phyloP scores from a whole-genome alignment of 1,140 invertebrate species.

The Drosophila sp. region DNA sequence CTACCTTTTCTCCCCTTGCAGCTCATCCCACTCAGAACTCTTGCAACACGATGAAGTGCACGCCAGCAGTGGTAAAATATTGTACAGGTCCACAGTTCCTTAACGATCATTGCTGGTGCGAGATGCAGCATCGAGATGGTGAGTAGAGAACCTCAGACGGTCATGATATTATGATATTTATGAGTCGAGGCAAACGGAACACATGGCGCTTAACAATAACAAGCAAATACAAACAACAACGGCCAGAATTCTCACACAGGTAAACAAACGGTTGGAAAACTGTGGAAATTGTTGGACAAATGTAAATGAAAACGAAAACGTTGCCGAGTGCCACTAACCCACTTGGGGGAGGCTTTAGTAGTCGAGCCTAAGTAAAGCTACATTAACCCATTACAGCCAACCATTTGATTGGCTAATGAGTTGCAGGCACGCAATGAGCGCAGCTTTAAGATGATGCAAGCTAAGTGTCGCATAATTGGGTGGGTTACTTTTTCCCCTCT shows the following conservation, averaged over 20 bases:
- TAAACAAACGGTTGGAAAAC: conserved; percentile 47
- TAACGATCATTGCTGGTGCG: conserved; percentile 89
- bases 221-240: conserved; percentile 19
- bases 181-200: conserved; percentile 39
- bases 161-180: conserved; percentile 54
- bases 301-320: conserved; percentile 30
- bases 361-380: conserved; percentile 47
- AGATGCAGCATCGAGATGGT: conserved; percentile 85
- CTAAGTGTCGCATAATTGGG: conserved; percentile 38
- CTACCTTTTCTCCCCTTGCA: conserved; percentile 14
- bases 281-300: conserved; percentile 38
- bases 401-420: conserved; percentile 60
- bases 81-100: conserved; percentile 86
- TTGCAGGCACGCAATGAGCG: conserved; percentile 57
- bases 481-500: not conserved
- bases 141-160: conserved; percentile 35
- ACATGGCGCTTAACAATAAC: conserved; percentile 64
- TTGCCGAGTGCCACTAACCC: conserved; percentile 72
- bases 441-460: conserved; percentile 59
- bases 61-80: conserved; percentile 86
- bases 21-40: conserved; percentile 47
- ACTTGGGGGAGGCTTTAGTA: conserved; percentile 44
- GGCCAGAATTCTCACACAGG: conserved; percentile 25
- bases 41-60: conserved; percentile 84
- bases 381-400: conserved; percentile 54